Base-by-base conservation (phyloP, 2,797 vertebrate species). In the Antrozous pallidus region DNA sequence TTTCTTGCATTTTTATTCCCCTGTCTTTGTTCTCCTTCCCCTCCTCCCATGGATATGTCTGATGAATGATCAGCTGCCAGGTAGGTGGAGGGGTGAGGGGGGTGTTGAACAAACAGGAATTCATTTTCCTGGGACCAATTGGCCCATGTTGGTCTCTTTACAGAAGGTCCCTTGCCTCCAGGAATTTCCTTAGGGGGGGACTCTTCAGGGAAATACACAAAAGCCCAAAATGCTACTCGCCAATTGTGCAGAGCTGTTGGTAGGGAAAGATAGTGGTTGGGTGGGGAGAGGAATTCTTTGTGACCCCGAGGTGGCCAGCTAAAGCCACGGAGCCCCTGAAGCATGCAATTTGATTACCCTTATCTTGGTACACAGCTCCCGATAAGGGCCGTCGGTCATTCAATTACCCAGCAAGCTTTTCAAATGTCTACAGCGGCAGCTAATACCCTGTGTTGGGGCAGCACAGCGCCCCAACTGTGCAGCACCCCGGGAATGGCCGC, bases 261-360 rank as follows among this genome's bases (percentile, higher is more conserved):
- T 65, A 61, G 81, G 69, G 42, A 93, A 91, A 95, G 94, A 96
- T 94, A 97, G 94, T 24, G 16, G 26, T 79, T 26, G 24, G 78
- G 81, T 77, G 75, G 93, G 95, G 56, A 86, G 49, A 83, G 82
- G 92, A 42, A 94, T 97, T 94, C 91, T 96, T 74, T 58, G 81
- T 93, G 94, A 96, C 88, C 85, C 88, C 78, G 75, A 89, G 93
- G 95, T 96, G 91, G 89, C 95, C 83, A 73, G 94, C 96, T 89
- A 95, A 93, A 95, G 93, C 95, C 56, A 24, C 11, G 8, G 92
- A 94, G 85, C 45, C 71, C 85, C 42, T 78, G 88, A 96, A 97
- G 96, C 97, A 91, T 95, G 96, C 97, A 97, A 97, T 97, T 95
- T 95, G 97, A 97, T 97, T 94, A 95, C 80, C n/a, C 95, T 97